phyloP scores from a whole-genome alignment of 2,888 invertebrate species.

The Drosophila mimica region DNA sequence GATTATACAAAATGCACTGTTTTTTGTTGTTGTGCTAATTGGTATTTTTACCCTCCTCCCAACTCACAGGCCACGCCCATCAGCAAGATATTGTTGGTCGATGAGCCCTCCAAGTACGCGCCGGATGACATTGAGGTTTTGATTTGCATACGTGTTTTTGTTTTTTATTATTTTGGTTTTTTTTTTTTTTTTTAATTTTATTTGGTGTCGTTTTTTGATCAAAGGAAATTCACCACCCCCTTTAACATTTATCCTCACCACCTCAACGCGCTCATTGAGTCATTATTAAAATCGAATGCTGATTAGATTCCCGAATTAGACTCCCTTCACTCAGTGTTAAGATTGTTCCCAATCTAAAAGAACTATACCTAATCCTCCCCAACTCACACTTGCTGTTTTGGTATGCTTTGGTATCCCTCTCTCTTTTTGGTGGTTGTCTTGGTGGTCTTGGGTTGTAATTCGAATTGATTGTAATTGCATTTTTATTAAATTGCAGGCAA shows the following conservation, averaged over 20 bases:
- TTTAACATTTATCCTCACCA: constrained; percentile 3
- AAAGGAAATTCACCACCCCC: not conserved
- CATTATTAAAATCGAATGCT: not conserved
- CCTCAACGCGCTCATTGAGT: not conserved
- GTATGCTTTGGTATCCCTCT: not conserved
- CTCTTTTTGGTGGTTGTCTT: not conserved
- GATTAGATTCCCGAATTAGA: not conserved
- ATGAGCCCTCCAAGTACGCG: constrained; percentile 76
- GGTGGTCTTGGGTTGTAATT: not conserved
- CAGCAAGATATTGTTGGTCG: constrained; percentile 68
- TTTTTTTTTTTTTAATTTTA: constrained; percentile 5
- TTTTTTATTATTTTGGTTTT: constrained; percentile 21
- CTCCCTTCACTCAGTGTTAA: not conserved
- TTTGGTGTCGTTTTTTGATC: constrained; percentile 45
- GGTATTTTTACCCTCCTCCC: constrained; percentile 51
- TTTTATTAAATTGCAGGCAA: constrained; percentile 87
- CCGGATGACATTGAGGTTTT: constrained; percentile 83
- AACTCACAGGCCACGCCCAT: constrained; percentile 76
- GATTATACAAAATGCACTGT: constrained; percentile 8
- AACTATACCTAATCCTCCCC: not conserved
- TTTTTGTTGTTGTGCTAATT: constrained; percentile 47
- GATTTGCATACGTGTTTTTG: constrained; percentile 49
- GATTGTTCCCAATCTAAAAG: not conserved
- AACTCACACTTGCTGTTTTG: not conserved
- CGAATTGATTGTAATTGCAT: not conserved